phyloP scores from a whole-genome alignment of 92 coral and sea anemone genomes.

The Heliopora coerulea region DNA sequence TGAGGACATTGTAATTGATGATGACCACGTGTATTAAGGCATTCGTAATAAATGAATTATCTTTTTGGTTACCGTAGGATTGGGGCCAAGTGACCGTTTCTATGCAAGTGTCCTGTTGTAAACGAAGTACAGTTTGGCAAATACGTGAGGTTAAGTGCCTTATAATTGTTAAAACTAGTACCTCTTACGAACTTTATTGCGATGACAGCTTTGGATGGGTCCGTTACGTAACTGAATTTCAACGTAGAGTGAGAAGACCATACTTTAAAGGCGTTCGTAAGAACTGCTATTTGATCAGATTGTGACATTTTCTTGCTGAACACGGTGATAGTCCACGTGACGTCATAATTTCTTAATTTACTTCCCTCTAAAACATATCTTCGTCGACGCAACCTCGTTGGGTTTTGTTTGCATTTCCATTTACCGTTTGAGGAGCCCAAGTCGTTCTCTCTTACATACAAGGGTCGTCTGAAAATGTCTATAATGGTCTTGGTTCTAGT shows the following conservation, averaged over 20 bases:
- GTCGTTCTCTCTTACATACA: neutral
- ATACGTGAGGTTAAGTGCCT: no score
- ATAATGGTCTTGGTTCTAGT: neutral
- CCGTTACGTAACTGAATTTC: neutral
- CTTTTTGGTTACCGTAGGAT: no score
- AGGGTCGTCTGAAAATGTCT: neutral
- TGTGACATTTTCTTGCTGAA: neutral
- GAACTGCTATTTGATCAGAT: neutral
- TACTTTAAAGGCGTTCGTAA: neutral
- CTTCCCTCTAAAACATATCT: neutral
- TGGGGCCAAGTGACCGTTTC: no score
- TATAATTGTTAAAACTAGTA: neutral
- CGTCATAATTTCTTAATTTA: neutral
- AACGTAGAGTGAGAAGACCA: neutral
- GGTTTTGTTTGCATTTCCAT: neutral
- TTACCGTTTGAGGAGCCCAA: neutral
- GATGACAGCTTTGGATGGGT: neutral
- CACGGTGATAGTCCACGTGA: neutral
- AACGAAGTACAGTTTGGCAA: no score
- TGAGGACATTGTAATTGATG: no score
- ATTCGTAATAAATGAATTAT: no score
- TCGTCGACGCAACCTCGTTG: neutral
- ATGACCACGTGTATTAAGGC: no score
- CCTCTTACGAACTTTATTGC: neutral
- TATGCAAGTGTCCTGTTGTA: no score